A percentile compares a stretch with the other conserved stretches of the same genome.
Evolutionary conservation across 2,888 invertebrate genomes (phyloP).

Genomic region (Leucophenga montana): DNA sequence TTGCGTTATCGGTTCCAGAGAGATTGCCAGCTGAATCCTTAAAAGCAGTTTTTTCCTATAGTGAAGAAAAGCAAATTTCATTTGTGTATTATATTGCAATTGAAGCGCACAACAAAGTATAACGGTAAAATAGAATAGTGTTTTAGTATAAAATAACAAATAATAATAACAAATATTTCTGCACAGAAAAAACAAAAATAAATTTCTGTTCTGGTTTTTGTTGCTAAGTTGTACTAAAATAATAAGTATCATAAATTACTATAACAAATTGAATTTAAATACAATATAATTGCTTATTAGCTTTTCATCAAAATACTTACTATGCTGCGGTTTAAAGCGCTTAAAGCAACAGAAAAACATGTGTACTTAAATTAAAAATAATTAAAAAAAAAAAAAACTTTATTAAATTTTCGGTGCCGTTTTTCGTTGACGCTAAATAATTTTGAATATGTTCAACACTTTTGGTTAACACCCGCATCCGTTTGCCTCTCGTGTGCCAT

Average conservation of each 20-base stretch:
- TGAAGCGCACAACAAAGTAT: neutral
- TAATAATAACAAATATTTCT: neutral
- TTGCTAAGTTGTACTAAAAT: too few relatives aligned
- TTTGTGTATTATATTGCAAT: too few relatives aligned
- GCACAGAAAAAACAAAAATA: neutral
- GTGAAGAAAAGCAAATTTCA: too few relatives aligned
- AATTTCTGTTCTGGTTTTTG: neutral
- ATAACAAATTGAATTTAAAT: too few relatives aligned
- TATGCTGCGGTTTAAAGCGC: neutral
- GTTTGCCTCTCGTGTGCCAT: too few relatives aligned
- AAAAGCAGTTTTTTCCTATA: neutral
- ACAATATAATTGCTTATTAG: too few relatives aligned
- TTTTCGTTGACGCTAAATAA: slow-evolving; percentile 34
- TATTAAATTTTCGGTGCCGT: slow-evolving; percentile 33
- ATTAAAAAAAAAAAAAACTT: neutral
- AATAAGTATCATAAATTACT: too few relatives aligned
- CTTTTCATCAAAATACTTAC: neutral
- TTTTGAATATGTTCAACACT: slow-evolving; percentile 32
- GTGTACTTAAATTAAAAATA: neutral
- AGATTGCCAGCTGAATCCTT: slow-evolving; percentile 15
- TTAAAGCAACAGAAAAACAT: neutral
- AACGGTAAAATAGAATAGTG: slow-evolving; percentile 15
- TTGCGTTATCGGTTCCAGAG: slow-evolving; percentile 15
- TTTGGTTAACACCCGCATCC: neutral
- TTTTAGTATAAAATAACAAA: too few relatives aligned